These are phyloP conservation scores for Oreotrochilus melanogaster DNA, from an alignment of 2,113 vertebrate species.

Conservation along the genomic window DNA sequence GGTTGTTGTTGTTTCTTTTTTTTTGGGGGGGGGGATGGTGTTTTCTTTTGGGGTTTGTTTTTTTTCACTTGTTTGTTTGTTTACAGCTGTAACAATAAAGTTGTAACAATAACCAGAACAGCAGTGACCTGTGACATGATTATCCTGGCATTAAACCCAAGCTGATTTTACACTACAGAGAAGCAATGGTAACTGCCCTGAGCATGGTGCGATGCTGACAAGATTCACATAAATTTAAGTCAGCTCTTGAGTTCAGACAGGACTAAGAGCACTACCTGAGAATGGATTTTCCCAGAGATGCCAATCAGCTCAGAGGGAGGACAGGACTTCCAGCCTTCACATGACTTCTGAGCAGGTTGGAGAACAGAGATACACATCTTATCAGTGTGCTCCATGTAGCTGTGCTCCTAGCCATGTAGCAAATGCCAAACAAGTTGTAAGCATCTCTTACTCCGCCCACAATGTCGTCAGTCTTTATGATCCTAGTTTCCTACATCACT, in stretches of 20 bases:
- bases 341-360: neutral
- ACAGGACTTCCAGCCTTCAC: neutral
- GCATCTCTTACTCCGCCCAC: neutral
- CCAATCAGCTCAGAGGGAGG: neutral
- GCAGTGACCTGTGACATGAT: neutral
- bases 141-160: neutral
- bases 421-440: neutral
- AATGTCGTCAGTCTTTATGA: neutral
- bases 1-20: neutral
- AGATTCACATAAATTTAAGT: neutral
- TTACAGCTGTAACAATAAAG: neutral
- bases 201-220: neutral
- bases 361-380: neutral
- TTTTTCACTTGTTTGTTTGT: neutral
- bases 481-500: neutral
- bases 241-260: neutral
- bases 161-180: neutral
- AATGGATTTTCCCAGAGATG: neutral
- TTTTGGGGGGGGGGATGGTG: too few species aligned
- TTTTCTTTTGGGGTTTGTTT: neutral
- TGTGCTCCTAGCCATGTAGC: rapidly evolving
- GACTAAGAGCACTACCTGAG: neutral
- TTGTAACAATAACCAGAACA: neutral
- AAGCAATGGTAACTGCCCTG: neutral
- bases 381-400: neutral